Evolutionary conservation across 1,140 invertebrate genomes (phyloP).

Genomic region (Anoplophora glabripennis): DNA sequence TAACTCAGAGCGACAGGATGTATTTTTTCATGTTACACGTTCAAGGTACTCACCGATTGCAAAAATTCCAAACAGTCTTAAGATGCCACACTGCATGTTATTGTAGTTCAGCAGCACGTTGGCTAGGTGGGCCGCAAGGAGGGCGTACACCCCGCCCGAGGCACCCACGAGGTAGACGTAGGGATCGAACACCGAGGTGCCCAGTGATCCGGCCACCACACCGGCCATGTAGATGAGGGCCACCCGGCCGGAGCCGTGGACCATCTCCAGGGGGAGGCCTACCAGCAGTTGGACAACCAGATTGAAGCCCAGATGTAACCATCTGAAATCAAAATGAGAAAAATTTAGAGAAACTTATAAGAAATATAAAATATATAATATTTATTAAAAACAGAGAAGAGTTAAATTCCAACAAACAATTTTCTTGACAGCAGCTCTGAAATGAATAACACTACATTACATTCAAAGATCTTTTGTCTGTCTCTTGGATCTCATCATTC

Average conservation of each 20-base stretch:
- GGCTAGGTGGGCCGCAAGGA: constrained; percentile 90
- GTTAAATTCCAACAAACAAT: too few relatives aligned
- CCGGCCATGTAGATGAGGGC: constrained; percentile 91
- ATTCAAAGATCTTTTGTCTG: too few relatives aligned
- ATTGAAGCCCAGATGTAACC: constrained; percentile 94
- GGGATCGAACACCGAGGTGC: constrained; percentile 92
- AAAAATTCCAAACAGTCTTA: constrained; percentile 85
- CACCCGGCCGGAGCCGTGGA: constrained; percentile 88
- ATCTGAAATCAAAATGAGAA: constrained; percentile 61
- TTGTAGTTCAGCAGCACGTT: constrained; percentile 95
- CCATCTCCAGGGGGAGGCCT: constrained; percentile 93
- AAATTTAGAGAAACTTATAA: too few relatives aligned
- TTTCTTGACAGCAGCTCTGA: too few relatives aligned
- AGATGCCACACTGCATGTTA: constrained; percentile 92
- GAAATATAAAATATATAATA: too few relatives aligned
- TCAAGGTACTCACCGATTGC: constrained; percentile 74
- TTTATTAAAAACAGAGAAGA: too few relatives aligned
- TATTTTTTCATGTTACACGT: background rate
- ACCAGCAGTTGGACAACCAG: constrained; percentile 87
- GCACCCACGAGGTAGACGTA: constrained; percentile 92
- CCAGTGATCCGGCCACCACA: constrained; percentile 87
- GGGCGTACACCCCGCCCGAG: constrained; percentile 90
- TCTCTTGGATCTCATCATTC: too few relatives aligned
- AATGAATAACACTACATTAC: too few relatives aligned
- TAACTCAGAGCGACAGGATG: too few relatives aligned